Conservation (phyloP, 37 sponge, comb jelly and placozoan genomes). For the Geodia barretti region DNA sequence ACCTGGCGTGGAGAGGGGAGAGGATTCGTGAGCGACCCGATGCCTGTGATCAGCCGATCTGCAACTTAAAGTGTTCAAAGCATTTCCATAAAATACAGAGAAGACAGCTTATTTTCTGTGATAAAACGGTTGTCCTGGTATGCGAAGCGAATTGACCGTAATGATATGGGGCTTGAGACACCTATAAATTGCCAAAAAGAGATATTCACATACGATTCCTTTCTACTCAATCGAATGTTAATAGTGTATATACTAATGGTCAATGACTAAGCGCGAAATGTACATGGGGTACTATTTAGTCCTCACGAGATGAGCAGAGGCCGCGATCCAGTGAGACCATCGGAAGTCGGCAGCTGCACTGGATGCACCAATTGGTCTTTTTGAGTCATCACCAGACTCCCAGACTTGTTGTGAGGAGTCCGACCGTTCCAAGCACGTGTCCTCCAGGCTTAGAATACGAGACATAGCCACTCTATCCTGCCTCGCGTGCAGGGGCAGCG, state of each 20-base stretch:
- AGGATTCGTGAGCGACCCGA: neutral
- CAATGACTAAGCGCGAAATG: too few relatives aligned
- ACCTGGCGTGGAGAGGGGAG: slow-evolving; percentile 26
- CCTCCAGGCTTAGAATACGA: slow-evolving; percentile 83
- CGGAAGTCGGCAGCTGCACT: slow-evolving; percentile 95
- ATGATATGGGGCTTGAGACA: too few relatives aligned
- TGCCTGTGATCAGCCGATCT: neutral
- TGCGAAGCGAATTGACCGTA: too few relatives aligned
- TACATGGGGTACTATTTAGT: neutral
- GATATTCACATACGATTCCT: too few relatives aligned
- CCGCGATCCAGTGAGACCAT: slow-evolving; percentile 83
- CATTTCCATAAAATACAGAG: too few relatives aligned
- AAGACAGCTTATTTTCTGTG: too few relatives aligned
- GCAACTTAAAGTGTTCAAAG: neutral
- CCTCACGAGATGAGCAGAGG: slow-evolving; percentile 56
- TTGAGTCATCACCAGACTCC: slow-evolving; percentile 58
- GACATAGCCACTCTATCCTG: slow-evolving; percentile 65
- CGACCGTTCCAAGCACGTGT: slow-evolving; percentile 11
- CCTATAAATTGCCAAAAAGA: too few relatives aligned
- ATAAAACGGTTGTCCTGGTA: too few relatives aligned
- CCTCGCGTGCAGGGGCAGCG: slow-evolving; percentile 28
- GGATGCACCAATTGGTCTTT: slow-evolving; percentile 96
- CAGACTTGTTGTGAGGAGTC: slow-evolving; percentile 55
- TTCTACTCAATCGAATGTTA: too few relatives aligned
- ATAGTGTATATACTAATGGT: too few relatives aligned